Evolutionary conservation across 1,140 invertebrate species (phyloP), one percentile per base, ranked within the genome.

Genomic region (Arion vulgaris): DNA sequence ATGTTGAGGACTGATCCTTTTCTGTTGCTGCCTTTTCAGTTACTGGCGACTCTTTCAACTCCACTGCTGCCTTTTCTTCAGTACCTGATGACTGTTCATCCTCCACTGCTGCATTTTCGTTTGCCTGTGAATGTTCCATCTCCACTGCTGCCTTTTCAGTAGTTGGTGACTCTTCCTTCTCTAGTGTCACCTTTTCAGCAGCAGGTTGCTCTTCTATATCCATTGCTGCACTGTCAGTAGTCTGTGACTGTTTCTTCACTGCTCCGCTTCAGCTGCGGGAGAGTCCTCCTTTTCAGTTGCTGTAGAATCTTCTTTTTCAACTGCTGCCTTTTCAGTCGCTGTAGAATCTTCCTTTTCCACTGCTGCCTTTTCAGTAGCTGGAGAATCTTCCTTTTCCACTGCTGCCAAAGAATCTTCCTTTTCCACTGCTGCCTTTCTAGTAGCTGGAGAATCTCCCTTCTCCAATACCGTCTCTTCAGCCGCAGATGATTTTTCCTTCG

Each of bases 61-160:
- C 26, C 53, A 23, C 53, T 57, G 53, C 53, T 5, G 17, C 53
- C 26, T 5, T 57, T n/a, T 75, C 71, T 73, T 57, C 53, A 57
- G 53, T 57, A 57, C 2, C 53, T 15, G 53, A n/a, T 11, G 53
- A 19, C 26, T 57, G 9, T 57, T 57, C 17, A 15, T 19, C 23
- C 26, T 57, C 53, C 19, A 11, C 1, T 57, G 53, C 53, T 57
- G 53, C 53, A 9, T 57, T n/a, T 57, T 57, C 53, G 23, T 2
- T 57, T 57, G 53, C 23, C 9, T 9, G 23, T 57, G 53, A 4
- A 36, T 57, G 78, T 66, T 26, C 66, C 36, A 19, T 7, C 26
- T 72, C 53, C 72, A 38, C 53, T 82, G 77, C 82, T 72, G 23
- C 81, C 53, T 74, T n/a, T 69, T 57, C 76, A 23, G 28, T 66